Conservation (phyloP, 2,888 invertebrate genomes). For the Lasioglossum malachurum region DNA sequence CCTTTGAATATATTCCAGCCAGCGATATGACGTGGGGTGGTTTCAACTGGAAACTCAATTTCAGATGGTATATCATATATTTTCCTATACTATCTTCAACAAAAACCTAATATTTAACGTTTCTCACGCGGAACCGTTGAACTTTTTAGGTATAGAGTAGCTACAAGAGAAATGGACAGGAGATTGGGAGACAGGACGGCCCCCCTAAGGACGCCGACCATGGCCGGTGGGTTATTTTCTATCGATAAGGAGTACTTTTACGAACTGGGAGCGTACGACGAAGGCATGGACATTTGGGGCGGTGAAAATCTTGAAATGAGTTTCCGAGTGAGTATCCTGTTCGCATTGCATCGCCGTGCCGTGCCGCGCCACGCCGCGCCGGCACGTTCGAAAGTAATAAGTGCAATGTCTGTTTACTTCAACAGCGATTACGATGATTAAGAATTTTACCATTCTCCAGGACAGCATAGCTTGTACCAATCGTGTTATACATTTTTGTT, state of each 20-base stretch:
- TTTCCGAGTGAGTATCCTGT: slow-evolving; percentile 90
- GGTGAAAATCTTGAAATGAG: slow-evolving; percentile 98
- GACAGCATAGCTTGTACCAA: slow-evolving; percentile 1
- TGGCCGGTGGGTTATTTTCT: slow-evolving; percentile 98
- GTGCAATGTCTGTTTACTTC: slow-evolving; percentile 5
- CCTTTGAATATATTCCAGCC: slow-evolving; percentile 99
- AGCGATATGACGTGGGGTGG: slow-evolving; percentile 99
- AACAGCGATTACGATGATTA: slow-evolving; percentile 12
- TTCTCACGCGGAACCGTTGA: not conserved
- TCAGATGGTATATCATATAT: slow-evolving; percentile 91
- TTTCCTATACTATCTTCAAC: not conserved
- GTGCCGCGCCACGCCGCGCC: not conserved
- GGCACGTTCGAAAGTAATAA: not conserved
- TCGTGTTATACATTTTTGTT: slow-evolving; percentile 2
- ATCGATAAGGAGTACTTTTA: slow-evolving; percentile 99
- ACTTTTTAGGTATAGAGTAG: slow-evolving; percentile 94
- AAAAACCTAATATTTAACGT: not conserved
- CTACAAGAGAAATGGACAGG: slow-evolving; percentile 97
- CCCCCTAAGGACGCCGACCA: slow-evolving; percentile 97
- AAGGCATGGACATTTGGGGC: slow-evolving; percentile 99
- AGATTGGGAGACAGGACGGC: slow-evolving; percentile 96
- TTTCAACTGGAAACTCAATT: slow-evolving; percentile 99
- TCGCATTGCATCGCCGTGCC: not conserved
- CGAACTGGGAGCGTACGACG: slow-evolving; percentile 98
- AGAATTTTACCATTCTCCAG: slow-evolving; percentile 28